Conservation (phyloP, 2,888 invertebrate species). For the Poecilus cupreus region DNA sequence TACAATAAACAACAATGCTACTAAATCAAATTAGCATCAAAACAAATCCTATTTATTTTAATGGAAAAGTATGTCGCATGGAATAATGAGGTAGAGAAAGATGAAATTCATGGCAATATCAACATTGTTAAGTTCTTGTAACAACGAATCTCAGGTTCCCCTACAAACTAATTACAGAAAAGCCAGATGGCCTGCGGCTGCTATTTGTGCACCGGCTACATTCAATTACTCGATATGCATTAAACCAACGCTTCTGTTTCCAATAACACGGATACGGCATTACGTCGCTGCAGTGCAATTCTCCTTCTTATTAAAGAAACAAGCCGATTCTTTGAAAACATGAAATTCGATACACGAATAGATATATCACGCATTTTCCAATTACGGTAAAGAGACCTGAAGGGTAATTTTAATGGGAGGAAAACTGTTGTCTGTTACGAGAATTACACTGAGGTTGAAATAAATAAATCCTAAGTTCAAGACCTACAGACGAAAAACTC, state of each 20-base stretch:
- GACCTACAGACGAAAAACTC: no score
- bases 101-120: background rate
- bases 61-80: background rate
- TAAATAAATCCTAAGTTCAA: no score
- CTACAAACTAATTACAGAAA: constrained; percentile 40
- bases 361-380: no score
- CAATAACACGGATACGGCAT: constrained; percentile 36
- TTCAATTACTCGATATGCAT: constrained; percentile 45
- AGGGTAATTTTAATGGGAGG: no score
- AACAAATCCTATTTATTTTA: no score
- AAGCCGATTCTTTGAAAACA: no score
- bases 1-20: no score
- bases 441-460: no score
- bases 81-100: constrained; percentile 9
- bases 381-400: no score
- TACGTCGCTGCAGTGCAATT: background rate
- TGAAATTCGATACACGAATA: no score
- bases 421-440: no score
- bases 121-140: constrained; percentile 4
- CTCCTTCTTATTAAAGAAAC: background rate
- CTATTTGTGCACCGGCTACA: constrained; percentile 20
- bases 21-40: no score
- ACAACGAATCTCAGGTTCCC: constrained; percentile 13
- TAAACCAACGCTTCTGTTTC: constrained; percentile 29
- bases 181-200: constrained; percentile 18